Percentiles rank a stretch among this genome's conserved stretches.
Conservation (phyloP, 2,113 vertebrate species). For the Paraplagusia blochii region DNA sequence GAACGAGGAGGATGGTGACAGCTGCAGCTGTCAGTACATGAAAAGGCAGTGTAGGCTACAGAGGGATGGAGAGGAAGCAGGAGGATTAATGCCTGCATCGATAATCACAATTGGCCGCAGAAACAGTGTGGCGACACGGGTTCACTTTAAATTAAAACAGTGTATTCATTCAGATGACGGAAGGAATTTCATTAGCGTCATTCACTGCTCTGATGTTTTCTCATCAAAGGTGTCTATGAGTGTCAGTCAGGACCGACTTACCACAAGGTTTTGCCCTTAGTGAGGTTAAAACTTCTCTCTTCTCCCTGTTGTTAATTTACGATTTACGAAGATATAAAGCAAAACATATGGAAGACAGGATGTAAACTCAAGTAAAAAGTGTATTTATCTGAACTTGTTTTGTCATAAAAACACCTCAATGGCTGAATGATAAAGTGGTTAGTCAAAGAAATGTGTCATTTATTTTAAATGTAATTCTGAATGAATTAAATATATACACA, state of each 20-base stretch:
- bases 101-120: not conserved
- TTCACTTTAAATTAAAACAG: not conserved
- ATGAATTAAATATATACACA: no score
- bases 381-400: no score
- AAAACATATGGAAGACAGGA: no score
- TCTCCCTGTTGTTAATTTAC: no score
- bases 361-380: no score
- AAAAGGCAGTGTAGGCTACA: not conserved
- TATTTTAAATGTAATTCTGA: no score
- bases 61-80: not conserved
- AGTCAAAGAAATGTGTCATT: no score
- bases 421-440: no score
- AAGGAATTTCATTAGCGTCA: not conserved
- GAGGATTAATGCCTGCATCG: not conserved
- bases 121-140: not conserved
- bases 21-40: conserved; percentile 12
- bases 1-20: conserved; percentile 12
- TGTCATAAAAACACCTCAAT: no score
- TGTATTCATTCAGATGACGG: not conserved
- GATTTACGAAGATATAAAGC: no score
- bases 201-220: not conserved
- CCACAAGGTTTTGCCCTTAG: not conserved
- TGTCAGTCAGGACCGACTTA: not conserved
- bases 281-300: no score
- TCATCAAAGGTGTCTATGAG: not conserved